Evolutionary conservation across 1,140 invertebrate genomes (phyloP), one percentile per base, ranked within the genome.

Genomic region (Lucilia cuprina): DNA sequence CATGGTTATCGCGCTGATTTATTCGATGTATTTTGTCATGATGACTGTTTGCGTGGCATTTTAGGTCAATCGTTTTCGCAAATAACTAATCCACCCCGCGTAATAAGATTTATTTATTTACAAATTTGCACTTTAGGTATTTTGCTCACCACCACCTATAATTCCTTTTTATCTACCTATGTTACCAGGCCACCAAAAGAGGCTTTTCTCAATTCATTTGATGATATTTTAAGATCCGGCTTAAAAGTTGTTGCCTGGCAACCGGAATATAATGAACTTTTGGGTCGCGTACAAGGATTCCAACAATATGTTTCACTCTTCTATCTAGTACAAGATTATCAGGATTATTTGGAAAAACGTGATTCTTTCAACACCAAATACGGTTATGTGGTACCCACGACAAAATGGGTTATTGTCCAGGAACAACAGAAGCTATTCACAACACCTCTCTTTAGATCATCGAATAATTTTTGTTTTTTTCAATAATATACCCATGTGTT

Each of bases 141-240:
- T 19, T 82, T 90, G 10, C 84, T 90, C 5, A 89, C 89, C 3
- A 88, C 86, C 19, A 89, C 87, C 85, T 90, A 89, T 13, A 90
- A 90, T 21, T 87, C 89, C 0, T 89, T 88, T 75, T 90, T 90
- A 74, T 88, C 89, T 13, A 86, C 89, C 25, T 90, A 88, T 78
- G 86, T 88, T 21, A 90, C 89, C 10, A 88, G 85, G 12, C 80
- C 86, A 0, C 89, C 89, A 0, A 90, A 88, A 35, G 84, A 85
- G 50, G n/a, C 82, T 2, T 83, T 86, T 1, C 86, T 86, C 10
- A 82, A 77, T 5, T 87, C 47, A 30, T 88, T 85, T 41, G 89
- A 90, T 34, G 89, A 90, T 74, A 83, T 90, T 0, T 17, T 89
- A 34, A 83, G 86, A 19, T 89, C 89, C 0, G 82, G 82, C 2